Base-by-base conservation (phyloP, 2,888 invertebrate genomes). In the Hemithea aestivaria region DNA sequence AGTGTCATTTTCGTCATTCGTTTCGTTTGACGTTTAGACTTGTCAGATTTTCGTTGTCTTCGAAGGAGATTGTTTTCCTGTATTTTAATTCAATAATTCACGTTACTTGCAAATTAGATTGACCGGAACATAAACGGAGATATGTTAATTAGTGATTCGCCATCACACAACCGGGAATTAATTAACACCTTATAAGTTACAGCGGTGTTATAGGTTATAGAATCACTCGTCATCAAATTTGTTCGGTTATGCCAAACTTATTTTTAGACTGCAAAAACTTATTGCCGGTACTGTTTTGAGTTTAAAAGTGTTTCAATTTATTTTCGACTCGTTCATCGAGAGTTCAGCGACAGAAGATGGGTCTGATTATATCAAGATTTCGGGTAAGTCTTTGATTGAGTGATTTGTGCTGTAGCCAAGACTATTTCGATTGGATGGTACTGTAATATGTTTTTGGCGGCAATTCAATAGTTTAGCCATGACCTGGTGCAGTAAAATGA, bases 331-430 rank as follows among this genome's bases (percentile, higher is more conserved):
- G 30, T 35, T 20, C 25, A 20, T 26, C 35, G 54, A 48, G 50
- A 56, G 42, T 51, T 48, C 11, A 33, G 54, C 45, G 44, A 47
- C 40, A 49, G 55, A 80, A 78, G 62, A 92, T 92, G 92, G 92
- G 92, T 51, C 77, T 90, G 42, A 87, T 92, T 53, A 80, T 91
- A 73, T 90, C 90, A 48, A 91, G 90, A 85, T 90, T 92, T 82
- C 88, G 91, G 73, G 92, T 92, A 79, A 90, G 2, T 10, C 6
- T 65, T 60, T 35, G 44, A 39, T 51, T 48, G 33, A 50, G 54
- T 58, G 55, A 62, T 62, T 75, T 78, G 79, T 73, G 64, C 48
- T 58, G 45, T 45, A 72, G 82, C 83, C 80, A 82, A 81, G 67
- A 67, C 69, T 79, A 81, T 80, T 81, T 77, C 63, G 49, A 77